phyloP scores from a whole-genome alignment of 2,888 invertebrate genomes.

The Nematopogon swammerdamellus region DNA sequence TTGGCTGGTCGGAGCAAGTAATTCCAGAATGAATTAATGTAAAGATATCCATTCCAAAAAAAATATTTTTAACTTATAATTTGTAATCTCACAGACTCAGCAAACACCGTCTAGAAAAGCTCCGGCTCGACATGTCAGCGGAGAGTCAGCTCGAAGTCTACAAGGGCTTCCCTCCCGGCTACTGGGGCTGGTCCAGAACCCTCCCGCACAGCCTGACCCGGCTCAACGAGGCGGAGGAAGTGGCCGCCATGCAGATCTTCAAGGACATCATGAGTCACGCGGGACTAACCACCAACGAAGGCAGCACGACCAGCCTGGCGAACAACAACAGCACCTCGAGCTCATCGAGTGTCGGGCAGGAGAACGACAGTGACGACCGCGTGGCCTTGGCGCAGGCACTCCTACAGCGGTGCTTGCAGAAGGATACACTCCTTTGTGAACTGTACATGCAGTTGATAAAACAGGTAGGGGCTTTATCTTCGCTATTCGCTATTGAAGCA shows the following conservation, averaged over 20 bases:
- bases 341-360: slow-evolving; percentile 22
- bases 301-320: slow-evolving; percentile 38
- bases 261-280: slow-evolving; percentile 85
- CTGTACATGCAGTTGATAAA: slow-evolving; percentile 90
- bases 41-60: too few species aligned
- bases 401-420: slow-evolving; percentile 88
- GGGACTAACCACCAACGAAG: slow-evolving; percentile 61
- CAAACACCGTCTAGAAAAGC: slow-evolving; percentile 78
- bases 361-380: slow-evolving; percentile 78
- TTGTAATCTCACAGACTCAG: slow-evolving; percentile 52
- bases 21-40: too few species aligned
- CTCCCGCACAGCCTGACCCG: slow-evolving; percentile 81
- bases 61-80: neutral
- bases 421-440: slow-evolving; percentile 84
- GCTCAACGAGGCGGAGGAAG: slow-evolving; percentile 83
- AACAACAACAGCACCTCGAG: slow-evolving; percentile 26
- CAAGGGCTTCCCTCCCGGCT: slow-evolving; percentile 79
- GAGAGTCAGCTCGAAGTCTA: slow-evolving; percentile 78
- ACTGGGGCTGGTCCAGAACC: slow-evolving; percentile 88
- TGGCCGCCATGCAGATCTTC: slow-evolving; percentile 83
- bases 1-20: too few species aligned
- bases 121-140: slow-evolving; percentile 42
- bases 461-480: too few species aligned
- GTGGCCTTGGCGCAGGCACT: slow-evolving; percentile 85
- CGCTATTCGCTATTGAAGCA: too few species aligned